Evolutionary conservation across 1,140 invertebrate genomes (phyloP), one percentile per base, ranked within the genome.

Genomic region (Telenomus remus): DNA sequence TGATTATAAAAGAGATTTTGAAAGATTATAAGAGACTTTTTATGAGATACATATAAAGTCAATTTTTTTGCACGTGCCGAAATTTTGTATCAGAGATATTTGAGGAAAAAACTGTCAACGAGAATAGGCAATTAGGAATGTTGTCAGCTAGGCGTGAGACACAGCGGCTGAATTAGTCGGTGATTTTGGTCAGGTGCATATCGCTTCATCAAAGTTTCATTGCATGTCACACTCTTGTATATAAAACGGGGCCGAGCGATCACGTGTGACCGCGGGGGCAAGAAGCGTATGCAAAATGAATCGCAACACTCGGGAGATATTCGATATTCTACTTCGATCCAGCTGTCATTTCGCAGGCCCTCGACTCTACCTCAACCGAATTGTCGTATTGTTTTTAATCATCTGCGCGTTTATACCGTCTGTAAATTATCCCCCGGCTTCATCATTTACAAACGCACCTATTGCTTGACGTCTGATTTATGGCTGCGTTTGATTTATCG

Each of bases 281-380:
- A 76, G 73, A 50, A 70, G 50, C 37, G 47, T 51, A 76, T 66
- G 72, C 48, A 76, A 76, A 76, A 76, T 76, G 55, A 70, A 76
- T 70, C 2, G 72, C 54, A 76, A 76, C 47, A 69, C 49, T 76
- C 53, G 33, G n/a, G 59, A 76, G 72, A 70, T 64, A 76, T 60
- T 76, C 55, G 72, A 66, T 71, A 76, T 57, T 35, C 60, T 56
- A 66, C 66, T 76, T 63, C 56, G 16, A 66, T 50, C 54, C 66
- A 56, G 49, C 56, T 76, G 73, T 65, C 73, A 76, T 61, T 76
- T 70, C 42, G 37, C 55, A 46, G 49, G 33, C 16, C 12, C 34
- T 68, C 64, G 57, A 14, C 12, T 33, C 34, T 47, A 54, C 37
- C 11, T 10, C 37, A 37, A 57, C 43, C 43, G 27, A 76, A 70